A percentile compares a stretch with the other conserved stretches of the same genome.
These are phyloP conservation scores for Campylorhamphus procurvoides DNA, from an alignment of 2,113 vertebrate genomes.

Conservation along the genomic window DNA sequence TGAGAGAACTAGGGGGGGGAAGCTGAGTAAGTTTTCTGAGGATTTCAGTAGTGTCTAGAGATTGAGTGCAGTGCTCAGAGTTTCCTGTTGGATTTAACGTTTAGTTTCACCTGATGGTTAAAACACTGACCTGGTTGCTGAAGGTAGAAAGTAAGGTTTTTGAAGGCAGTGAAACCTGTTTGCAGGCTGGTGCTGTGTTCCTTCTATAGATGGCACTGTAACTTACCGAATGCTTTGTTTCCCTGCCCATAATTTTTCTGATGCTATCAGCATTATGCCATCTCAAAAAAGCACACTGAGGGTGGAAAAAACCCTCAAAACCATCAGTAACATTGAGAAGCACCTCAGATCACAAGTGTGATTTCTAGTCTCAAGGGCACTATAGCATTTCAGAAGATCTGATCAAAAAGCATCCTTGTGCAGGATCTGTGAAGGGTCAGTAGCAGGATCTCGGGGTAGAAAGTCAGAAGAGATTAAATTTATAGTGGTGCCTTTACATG, in stretches of 20 bases:
- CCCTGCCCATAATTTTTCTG: background rate
- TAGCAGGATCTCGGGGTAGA: background rate
- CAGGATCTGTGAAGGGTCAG: background rate
- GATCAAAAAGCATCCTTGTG: background rate
- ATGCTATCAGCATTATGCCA: background rate
- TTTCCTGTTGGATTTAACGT: background rate
- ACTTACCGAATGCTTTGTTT: slow-evolving; percentile 21
- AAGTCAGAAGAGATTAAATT: background rate
- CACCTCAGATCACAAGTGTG: background rate
- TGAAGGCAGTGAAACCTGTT: background rate
- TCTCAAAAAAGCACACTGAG: background rate
- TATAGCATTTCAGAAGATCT: background rate
- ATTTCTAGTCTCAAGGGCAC: background rate
- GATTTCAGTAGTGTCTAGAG: background rate
- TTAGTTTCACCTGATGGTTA: background rate
- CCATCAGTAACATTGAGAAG: background rate
- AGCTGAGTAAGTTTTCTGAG: background rate
- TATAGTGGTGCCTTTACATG: background rate
- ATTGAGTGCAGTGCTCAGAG: background rate
- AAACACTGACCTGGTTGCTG: background rate
- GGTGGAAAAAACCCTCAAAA: background rate
- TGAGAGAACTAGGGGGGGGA: background rate
- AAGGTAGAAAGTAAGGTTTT: background rate
- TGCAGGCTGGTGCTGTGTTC: background rate
- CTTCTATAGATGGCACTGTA: slow-evolving; percentile 52